Conservation (phyloP, 2,888 invertebrate species). For the Phaedon cochleariae region DNA sequence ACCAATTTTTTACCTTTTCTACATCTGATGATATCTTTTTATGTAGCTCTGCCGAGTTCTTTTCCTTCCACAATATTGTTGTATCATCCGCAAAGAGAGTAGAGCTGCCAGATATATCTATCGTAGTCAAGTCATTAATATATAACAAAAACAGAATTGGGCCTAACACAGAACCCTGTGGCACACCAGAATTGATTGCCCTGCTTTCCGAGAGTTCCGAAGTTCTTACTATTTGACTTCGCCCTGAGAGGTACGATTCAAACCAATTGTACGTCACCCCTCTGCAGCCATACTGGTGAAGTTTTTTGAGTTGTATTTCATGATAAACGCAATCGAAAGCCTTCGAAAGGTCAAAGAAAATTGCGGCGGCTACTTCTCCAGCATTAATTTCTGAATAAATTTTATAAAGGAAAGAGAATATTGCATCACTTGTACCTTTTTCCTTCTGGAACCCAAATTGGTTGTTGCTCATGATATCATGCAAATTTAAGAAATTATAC, state of each 20-base stretch:
- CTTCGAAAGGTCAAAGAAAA: not conserved
- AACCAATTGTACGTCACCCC: not conserved
- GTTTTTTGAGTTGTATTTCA: not conserved
- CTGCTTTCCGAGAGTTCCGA: not conserved
- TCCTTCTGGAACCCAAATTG: not conserved
- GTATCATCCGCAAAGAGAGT: not conserved
- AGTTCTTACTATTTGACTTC: not conserved
- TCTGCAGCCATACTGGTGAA: not conserved
- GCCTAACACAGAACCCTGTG: slow-evolving; percentile 4
- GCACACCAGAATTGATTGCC: not conserved
- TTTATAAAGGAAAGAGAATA: too few species aligned
- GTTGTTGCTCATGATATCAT: not conserved
- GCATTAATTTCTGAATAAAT: too few species aligned
- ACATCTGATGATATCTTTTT: not conserved
- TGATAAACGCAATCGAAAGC: not conserved
- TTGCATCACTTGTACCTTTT: not conserved
- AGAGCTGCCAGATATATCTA: not conserved
- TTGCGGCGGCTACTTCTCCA: too few species aligned
- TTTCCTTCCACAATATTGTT: slow-evolving; percentile 6
- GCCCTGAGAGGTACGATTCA: not conserved
- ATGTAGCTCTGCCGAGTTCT: not conserved
- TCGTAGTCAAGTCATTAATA: not conserved
- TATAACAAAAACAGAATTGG: slow-evolving; percentile 5
- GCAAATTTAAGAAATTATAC: not conserved
- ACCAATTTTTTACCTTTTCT: not conserved